phyloP scores from a whole-genome alignment of 2,797 vertebrate genomes.

The Bovichtus variegatus region DNA sequence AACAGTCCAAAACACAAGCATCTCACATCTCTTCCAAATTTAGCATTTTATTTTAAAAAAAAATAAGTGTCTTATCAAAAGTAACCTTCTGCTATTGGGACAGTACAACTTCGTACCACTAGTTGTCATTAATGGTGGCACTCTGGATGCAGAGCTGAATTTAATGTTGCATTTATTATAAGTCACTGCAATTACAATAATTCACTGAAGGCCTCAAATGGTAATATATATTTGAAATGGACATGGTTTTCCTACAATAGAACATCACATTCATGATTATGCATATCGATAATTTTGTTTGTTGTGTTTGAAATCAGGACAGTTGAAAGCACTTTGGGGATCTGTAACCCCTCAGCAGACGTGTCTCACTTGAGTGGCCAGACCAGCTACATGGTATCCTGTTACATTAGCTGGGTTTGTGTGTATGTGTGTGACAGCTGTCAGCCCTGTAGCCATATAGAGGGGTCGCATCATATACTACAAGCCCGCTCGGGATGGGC shows the following conservation, averaged over 20 bases:
- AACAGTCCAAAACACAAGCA: not conserved
- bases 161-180: constrained; percentile 20
- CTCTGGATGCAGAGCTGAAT: constrained; percentile 7
- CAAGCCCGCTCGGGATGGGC: constrained; percentile 38
- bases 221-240: not conserved
- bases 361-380: constrained; percentile 52
- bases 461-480: constrained; percentile 46
- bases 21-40: not conserved
- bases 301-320: constrained; percentile 32
- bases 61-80: not conserved
- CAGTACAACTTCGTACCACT: not conserved
- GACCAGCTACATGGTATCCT: constrained; percentile 61
- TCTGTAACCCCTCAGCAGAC: constrained; percentile 32
- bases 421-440: constrained; percentile 71
- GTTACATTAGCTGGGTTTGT: constrained; percentile 64
- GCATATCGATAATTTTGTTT: constrained; percentile 12
- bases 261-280: not conserved
- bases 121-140: not conserved
- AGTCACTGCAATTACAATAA: not conserved
- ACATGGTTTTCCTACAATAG: not conserved
- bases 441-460: constrained; percentile 54
- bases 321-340: constrained; percentile 42
- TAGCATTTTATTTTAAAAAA: not conserved
- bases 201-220: not conserved
- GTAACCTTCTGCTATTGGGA: not conserved